Percentiles rank a stretch among this genome's conserved stretches.
phyloP scores from a whole-genome alignment of 2,113 vertebrate species.

The Acanthisitta chloris region DNA sequence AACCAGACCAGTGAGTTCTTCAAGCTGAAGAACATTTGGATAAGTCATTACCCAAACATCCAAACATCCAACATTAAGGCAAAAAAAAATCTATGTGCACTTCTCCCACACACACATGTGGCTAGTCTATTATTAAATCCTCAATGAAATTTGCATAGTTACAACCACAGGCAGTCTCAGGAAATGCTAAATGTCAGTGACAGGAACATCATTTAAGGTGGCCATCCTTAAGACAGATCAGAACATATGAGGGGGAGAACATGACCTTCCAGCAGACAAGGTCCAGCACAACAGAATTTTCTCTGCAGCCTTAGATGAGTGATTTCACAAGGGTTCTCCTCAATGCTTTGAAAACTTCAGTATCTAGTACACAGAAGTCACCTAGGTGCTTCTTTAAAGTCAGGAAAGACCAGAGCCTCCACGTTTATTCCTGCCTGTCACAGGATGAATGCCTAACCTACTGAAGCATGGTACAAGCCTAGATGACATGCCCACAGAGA shows the following conservation, averaged over 20 bases:
- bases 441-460: not conserved
- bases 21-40: not conserved
- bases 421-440: not conserved
- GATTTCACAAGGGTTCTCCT: not conserved
- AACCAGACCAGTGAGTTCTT: not conserved
- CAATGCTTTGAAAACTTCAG: not conserved
- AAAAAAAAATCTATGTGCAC: not conserved
- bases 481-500: not conserved
- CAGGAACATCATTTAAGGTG: not conserved
- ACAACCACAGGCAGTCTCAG: not conserved
- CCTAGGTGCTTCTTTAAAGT: not conserved
- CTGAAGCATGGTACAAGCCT: not conserved
- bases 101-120: not conserved
- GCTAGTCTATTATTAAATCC: conserved; percentile 24
- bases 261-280: not conserved
- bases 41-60: not conserved
- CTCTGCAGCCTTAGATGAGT: not conserved
- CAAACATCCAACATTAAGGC: not conserved
- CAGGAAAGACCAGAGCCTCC: not conserved
- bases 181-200: not conserved
- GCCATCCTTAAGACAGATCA: not conserved
- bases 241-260: not conserved
- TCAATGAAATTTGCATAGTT: conserved; percentile 30
- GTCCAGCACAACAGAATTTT: not conserved
- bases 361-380: not conserved